These are phyloP conservation scores for Scaptodrosophila latifasciaeformis DNA, from an alignment of 2,888 invertebrate species.

Conservation along the genomic window DNA sequence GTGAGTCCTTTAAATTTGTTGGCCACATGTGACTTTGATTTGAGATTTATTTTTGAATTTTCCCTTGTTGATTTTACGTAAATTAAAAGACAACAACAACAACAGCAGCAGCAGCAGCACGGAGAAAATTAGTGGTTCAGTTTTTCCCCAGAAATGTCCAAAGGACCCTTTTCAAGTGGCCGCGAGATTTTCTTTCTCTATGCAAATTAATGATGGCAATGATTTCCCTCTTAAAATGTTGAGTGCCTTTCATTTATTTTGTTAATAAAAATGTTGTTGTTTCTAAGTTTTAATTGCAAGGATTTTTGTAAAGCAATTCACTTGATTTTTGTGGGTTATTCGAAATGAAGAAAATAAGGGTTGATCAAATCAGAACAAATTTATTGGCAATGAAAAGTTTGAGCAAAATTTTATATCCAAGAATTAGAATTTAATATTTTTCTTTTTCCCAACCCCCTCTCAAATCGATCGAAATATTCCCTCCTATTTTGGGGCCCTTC, in stretches of 20 bases:
- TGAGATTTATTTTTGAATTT: constrained; percentile 21
- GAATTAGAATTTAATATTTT: no score
- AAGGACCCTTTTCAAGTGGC: constrained; percentile 10
- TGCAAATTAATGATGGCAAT: constrained; percentile 62
- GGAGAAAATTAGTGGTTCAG: no score
- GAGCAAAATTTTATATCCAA: no score
- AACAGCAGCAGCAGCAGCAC: no score
- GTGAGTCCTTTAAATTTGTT: constrained; percentile 33
- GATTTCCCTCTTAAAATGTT: constrained; percentile 24
- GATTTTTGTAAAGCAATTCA: no score
- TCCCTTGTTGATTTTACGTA: constrained; percentile 39
- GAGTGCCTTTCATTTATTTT: constrained; percentile 36
- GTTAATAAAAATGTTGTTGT: constrained; percentile 34
- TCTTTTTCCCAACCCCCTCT: no score
- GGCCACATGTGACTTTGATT: constrained; percentile 35
- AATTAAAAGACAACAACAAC: constrained; percentile 47
- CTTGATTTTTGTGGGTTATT: no score
- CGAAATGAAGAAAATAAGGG: no score
- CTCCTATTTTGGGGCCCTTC: no score
- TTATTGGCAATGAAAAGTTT: no score
- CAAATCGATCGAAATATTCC: no score
- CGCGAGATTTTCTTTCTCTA: constrained; percentile 31
- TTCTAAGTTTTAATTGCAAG: constrained; percentile 43
- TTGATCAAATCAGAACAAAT: no score
- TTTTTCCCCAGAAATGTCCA: constrained; percentile 11